These are phyloP conservation scores for Drosophila algonquin DNA, from an alignment of 2,888 invertebrate genomes.

Conservation along the genomic window DNA sequence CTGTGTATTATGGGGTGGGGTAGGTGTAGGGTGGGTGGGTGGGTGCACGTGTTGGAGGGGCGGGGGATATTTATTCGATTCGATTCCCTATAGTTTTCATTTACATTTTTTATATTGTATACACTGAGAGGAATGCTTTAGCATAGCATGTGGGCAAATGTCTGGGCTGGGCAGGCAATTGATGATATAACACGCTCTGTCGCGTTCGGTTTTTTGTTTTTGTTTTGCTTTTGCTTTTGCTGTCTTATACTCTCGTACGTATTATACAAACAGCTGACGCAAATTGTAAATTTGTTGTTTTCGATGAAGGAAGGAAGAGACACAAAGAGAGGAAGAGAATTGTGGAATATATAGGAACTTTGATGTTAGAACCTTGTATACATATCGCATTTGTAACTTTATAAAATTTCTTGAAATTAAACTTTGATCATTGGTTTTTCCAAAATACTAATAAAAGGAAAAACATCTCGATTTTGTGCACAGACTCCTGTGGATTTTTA, in stretches of 20 bases:
- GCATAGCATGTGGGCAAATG: conserved; percentile 42
- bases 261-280: conserved; percentile 62
- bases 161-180: conserved; percentile 45
- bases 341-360: conserved; percentile 1
- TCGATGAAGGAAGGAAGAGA: conserved; percentile 10
- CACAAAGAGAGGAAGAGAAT: conserved; percentile 13
- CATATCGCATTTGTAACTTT: not conserved
- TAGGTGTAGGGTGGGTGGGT: not conserved
- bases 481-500: too few relatives aligned
- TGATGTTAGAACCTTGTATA: conserved; percentile 1
- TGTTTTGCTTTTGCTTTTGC: conserved; percentile 43
- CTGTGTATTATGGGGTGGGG: not conserved
- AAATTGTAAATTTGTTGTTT: conserved; percentile 50
- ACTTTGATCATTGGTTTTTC: too few relatives aligned
- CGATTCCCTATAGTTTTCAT: conserved; percentile 11
- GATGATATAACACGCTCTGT: conserved; percentile 63
- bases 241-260: conserved; percentile 27
- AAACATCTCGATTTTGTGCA: too few relatives aligned
- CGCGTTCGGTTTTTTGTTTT: conserved; percentile 46
- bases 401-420: too few relatives aligned
- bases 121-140: conserved; percentile 34
- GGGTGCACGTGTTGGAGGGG: conserved; percentile 10
- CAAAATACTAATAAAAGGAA: too few relatives aligned
- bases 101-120: conserved; percentile 24
- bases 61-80: conserved; percentile 2